Conservation (phyloP, 2,797 vertebrate species). For the Hippocampus kuda region DNA sequence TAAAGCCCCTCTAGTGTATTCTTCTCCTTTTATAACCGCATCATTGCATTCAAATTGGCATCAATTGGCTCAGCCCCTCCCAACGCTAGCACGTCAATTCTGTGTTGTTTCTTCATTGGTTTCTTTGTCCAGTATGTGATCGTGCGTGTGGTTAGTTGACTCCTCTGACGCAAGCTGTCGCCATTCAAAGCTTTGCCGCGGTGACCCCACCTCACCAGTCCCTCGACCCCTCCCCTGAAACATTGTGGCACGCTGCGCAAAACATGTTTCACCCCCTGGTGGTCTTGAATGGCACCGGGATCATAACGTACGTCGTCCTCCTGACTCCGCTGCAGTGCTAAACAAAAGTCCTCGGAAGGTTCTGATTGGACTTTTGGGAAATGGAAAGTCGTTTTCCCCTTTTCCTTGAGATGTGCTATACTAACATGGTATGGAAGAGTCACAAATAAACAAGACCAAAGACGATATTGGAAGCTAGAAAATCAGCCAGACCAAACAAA, state of each 20-base stretch:
- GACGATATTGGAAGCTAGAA: too few species aligned
- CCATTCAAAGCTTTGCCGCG: constrained; percentile 71
- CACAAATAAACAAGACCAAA: too few species aligned
- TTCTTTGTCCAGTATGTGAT: constrained; percentile 74
- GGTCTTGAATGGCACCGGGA: constrained; percentile 73
- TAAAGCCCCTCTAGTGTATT: constrained; percentile 6
- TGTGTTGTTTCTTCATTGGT: constrained; percentile 72
- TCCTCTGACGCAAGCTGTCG: constrained; percentile 70
- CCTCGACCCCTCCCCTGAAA: constrained; percentile 60
- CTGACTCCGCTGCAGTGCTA: constrained; percentile 66
- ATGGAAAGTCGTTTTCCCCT: neutral
- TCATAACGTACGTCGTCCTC: constrained; percentile 57
- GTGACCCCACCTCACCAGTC: constrained; percentile 56
- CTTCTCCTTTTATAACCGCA: constrained; percentile 21
- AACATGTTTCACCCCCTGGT: constrained; percentile 73
- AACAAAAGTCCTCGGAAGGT: constrained; percentile 53
- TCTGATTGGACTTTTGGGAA: constrained; percentile 14
- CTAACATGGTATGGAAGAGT: neutral
- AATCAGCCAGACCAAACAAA: too few species aligned
- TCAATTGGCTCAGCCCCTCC: constrained; percentile 46
- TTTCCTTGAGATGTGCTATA: neutral
- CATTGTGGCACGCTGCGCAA: constrained; percentile 65
- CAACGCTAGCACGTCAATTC: constrained; percentile 61
- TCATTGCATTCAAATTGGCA: constrained; percentile 24
- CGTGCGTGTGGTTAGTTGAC: constrained; percentile 72